Percentiles rank a stretch among this genome's conserved stretches.
Conservation (phyloP, 1,140 invertebrate species). For the Armadillidium nasatum region DNA sequence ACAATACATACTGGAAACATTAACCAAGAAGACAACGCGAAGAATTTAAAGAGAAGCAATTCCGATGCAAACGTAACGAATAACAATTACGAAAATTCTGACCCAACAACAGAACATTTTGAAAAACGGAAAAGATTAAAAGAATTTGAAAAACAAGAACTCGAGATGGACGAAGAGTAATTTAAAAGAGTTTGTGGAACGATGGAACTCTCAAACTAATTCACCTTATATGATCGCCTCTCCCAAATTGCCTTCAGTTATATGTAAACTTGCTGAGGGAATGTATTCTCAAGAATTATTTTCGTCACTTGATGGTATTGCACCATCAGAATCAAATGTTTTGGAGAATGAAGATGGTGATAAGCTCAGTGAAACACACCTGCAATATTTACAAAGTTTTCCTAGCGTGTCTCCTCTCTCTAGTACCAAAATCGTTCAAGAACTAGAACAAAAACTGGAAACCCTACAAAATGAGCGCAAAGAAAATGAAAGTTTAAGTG, state of each 20-base stretch:
- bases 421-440: background rate
- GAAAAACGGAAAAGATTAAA: background rate
- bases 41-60: background rate
- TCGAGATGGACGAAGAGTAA: slow-evolving; percentile 25
- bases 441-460: background rate
- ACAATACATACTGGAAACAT: no score
- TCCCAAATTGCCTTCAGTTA: background rate
- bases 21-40: background rate
- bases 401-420: no score
- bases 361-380: no score
- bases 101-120: background rate
- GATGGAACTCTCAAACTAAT: slow-evolving; percentile 25
- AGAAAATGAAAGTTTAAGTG: background rate
- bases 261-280: background rate
- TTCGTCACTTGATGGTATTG: background rate
- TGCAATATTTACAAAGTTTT: no score
- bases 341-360: background rate
- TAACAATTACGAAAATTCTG: background rate
- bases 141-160: slow-evolving; percentile 19
- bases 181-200: slow-evolving; percentile 27
- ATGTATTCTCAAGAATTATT: background rate
- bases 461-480: background rate
- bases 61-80: background rate
- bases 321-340: background rate
- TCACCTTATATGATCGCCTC: background rate